Base-by-base conservation (phyloP, 1,140 invertebrate genomes). In the Psilanteris sp. region DNA sequence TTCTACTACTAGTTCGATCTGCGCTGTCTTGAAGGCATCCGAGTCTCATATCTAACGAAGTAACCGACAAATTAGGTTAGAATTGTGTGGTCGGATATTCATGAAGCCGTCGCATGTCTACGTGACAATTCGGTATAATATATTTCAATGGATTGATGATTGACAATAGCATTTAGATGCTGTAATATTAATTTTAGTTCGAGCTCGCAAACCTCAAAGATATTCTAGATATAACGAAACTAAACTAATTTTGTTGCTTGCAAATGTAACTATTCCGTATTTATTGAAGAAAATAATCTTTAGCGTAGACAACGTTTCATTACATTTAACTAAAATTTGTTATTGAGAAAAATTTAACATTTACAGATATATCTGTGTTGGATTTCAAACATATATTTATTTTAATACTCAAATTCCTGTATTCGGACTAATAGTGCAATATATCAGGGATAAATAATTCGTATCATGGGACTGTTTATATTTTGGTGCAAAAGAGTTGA, bases 61-160 rank as follows among this genome's bases (percentile, higher is more conserved):
- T 66, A 74, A 54, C 46, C 15, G 9, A 16, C 8, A 24, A 73
- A 66, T 59, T 73, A 52, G 37, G 50, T 73, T 73, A 27, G 39
- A 31, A 59, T 71, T 71, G 55, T 61, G 15, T 39, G 29, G 20
- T 22, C 4, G 29, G 8, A 13, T 41, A 48, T 57, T 68, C 41
- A 41, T 32, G 64, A 68, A 57, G 34, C 31, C n/a, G 8, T 55
- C n/a, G 32, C 22, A 18, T 11, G 10, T 36, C 11, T 4, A 48
- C 16, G 15, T 34, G 13, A 48, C 29, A 34, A 52, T 59, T 70
- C 27, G 6, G 36, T 59, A 4, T 34, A 31, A 50, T 52, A 50
- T 43, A 61, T 52, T 50, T 52, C 4, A n/a, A 32, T 10, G 20
- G 37, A 52, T 50, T 61, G 44, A 29, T 43, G 41, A 61, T 71